These are phyloP conservation scores for Polyergus mexicanus DNA, from an alignment of 1,140 invertebrate genomes.

Conservation along the genomic window DNA sequence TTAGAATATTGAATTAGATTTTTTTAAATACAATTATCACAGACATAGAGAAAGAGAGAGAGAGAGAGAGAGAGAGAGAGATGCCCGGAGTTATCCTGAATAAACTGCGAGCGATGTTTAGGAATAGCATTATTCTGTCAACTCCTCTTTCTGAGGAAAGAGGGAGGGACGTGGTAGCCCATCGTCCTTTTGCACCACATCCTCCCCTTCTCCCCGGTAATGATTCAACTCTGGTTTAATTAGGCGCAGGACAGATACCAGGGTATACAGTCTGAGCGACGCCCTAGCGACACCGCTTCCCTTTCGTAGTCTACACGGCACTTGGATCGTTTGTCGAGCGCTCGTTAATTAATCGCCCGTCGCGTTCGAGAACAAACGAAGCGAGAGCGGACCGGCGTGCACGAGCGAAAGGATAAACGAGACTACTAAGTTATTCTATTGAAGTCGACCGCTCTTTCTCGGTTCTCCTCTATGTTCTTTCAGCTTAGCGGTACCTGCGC, in stretches of 20 bases:
- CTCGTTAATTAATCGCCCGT: conserved; percentile 63
- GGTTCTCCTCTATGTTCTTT: conserved; percentile 26
- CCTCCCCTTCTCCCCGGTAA: conserved; percentile 63
- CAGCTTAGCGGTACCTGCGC: background rate
- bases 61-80: too few species aligned
- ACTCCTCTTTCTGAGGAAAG: too few species aligned
- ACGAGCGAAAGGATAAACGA: conserved; percentile 49
- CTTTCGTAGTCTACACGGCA: conserved; percentile 43
- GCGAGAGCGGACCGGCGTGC: conserved; percentile 24
- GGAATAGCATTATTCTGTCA: conserved; percentile 64
- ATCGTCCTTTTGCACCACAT: conserved; percentile 34
- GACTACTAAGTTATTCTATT: conserved; percentile 61
- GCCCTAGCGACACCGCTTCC: conserved; percentile 23
- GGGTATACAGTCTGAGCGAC: conserved; percentile 55
- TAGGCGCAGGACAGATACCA: conserved; percentile 59
- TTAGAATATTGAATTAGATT: too few species aligned
- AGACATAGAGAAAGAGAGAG: background rate
- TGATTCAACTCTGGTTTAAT: conserved; percentile 75
- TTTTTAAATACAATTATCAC: background rate
- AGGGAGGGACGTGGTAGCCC: background rate
- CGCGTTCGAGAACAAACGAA: conserved; percentile 55
- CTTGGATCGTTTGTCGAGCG: conserved; percentile 64
- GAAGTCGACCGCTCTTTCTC: conserved; percentile 28
- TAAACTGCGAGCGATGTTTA: conserved; percentile 52
- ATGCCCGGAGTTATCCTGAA: background rate